Evolutionary conservation across 2,888 invertebrate species (phyloP).

Genomic region (Drosophila ezoana): DNA sequence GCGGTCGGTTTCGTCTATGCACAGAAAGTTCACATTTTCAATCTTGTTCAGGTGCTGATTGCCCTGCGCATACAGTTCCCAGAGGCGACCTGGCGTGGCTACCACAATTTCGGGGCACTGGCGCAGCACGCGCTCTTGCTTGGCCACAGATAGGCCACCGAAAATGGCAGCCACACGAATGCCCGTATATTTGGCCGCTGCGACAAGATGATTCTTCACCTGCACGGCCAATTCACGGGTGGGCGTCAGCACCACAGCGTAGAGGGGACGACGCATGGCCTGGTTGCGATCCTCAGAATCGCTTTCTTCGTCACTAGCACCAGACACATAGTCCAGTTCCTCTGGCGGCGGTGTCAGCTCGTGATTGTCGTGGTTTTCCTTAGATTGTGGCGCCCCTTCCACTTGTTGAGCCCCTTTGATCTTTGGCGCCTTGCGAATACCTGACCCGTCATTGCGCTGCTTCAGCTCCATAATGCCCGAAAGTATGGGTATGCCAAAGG

Average conservation of each 20-base stretch:
- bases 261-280: constrained; percentile 85
- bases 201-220: constrained; percentile 93
- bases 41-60: constrained; percentile 91
- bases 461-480: constrained; percentile 92
- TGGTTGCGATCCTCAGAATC: constrained; percentile 53
- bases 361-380: constrained; percentile 60
- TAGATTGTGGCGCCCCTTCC: constrained; percentile 18
- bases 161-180: constrained; percentile 93
- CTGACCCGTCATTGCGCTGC: constrained; percentile 83
- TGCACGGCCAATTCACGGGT: constrained; percentile 98
- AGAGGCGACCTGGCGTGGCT: constrained; percentile 98
- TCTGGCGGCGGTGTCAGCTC: constrained; percentile 85
- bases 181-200: constrained; percentile 91
- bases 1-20: constrained; percentile 99
- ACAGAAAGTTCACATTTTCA: constrained; percentile 92
- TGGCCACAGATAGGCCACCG: constrained; percentile 97
- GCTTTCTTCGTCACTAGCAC: constrained; percentile 64
- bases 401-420: constrained; percentile 44
- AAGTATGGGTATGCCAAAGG: constrained; percentile 97
- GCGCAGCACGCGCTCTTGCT: constrained; percentile 94
- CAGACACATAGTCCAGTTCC: constrained; percentile 77
- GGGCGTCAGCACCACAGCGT: constrained; percentile 96
- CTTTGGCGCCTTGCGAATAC: constrained; percentile 77
- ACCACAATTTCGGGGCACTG: constrained; percentile 96
- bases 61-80: constrained; percentile 95